Evolutionary conservation across 2,113 vertebrate species (phyloP).

Genomic region (Arizona elegans): DNA sequence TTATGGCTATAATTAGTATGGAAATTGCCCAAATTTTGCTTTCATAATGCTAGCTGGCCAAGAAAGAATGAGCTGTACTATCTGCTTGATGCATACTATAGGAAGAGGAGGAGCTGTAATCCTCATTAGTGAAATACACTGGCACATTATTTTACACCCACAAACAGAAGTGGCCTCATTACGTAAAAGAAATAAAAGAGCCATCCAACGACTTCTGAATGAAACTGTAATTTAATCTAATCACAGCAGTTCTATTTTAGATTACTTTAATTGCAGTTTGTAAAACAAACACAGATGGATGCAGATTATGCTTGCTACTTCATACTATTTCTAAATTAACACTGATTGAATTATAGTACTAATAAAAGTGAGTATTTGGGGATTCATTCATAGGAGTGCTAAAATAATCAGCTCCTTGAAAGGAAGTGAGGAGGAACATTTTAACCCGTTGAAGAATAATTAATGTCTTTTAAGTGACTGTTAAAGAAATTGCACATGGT

Average conservation of each 20-base stretch:
- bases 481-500: background rate
- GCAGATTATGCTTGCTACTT: conserved; percentile 24
- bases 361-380: conserved; percentile 35
- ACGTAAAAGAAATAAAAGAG: background rate
- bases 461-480: background rate
- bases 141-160: conserved; percentile 4
- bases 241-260: conserved; percentile 20
- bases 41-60: background rate
- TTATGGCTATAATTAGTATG: background rate
- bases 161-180: background rate
- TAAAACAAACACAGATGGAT: conserved; percentile 33
- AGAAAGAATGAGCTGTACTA: background rate
- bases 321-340: conserved; percentile 36
- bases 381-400: conserved; percentile 5
- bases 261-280: conserved; percentile 43
- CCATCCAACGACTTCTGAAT: background rate
- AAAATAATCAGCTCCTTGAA: conserved; percentile 13
- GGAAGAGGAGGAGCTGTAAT: background rate
- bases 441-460: background rate
- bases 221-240: conserved; percentile 24
- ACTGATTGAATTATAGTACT: conserved; percentile 34
- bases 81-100: background rate
- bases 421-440: conserved; percentile 19
- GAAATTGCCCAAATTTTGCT: background rate
- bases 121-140: background rate